Base-by-base conservation (phyloP, 1,140 invertebrate species). In the Leptinotarsa texana region DNA sequence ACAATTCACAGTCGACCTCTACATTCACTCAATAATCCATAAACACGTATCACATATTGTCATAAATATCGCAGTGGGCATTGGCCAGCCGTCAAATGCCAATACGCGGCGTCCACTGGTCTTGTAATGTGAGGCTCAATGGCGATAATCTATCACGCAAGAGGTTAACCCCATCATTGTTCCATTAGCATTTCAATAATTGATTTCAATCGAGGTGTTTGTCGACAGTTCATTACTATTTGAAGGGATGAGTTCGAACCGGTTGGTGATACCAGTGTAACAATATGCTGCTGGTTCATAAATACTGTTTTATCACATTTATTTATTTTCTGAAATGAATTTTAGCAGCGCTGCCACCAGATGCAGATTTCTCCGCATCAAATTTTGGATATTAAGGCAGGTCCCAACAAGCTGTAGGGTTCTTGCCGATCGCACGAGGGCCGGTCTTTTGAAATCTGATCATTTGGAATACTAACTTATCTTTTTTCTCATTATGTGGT, bases 101-200 rank as follows among this genome's bases (percentile, higher is more conserved):
- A 18, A 57, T 18, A 57, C 13, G 15, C 51, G 51, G 15, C n/a
- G 15, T 57, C 17, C 51, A 57, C 15, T 57, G 51, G 15, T 57
- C 51, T 57, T 57, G 51, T 57, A 57, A 57, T 57, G n/a, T 57
- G 51, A 42, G 51, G 15, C 51, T 57, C 15, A 18, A 57, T 57
- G 51, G 51, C n/a, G 51, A 57, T 57, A 57, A 57, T 57, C 51
- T n/a, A 57, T 57, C 51, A 57, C 51, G 51, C 51, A 57, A 18
- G n/a, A 57, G 51, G 15, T 2, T 57, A 57, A 57, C 51, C 51
- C 51, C 51, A 57, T 57, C 51, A 57, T 57, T 57, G 51, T 57
- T 57, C 51, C 51, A 57, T 57, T 17, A 57, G 4, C 51, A 57
- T 17, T 57, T 57, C 15, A 57, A 57, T 57, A 57, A 57, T 57